Base-by-base conservation (phyloP, 2,113 vertebrate species). In the Planiliza haematocheilus region DNA sequence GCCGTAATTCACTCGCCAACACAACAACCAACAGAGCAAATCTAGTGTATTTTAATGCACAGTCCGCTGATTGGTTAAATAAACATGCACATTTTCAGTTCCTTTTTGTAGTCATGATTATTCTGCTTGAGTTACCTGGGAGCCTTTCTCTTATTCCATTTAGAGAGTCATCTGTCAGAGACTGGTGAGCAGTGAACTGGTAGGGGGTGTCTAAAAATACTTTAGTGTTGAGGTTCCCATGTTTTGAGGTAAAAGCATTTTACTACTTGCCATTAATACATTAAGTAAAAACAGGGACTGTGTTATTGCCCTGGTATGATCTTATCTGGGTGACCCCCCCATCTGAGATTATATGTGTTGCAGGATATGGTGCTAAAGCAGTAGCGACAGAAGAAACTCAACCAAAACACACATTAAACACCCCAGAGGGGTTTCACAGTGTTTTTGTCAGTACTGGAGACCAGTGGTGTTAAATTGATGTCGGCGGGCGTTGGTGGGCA, bases 81-180 rank as follows among this genome's bases (percentile, higher is more conserved):
- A 45, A 77, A 60, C 17, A 14, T 17, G 46, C 72, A 56, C 36
- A 4, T 50, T 65, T 60, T 76, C 60, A 61, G 59, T 69, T 86
- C 77, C 68, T 16, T 65, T 48, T 74, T 34, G n/a, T 58, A 39
- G 39, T 48, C 30, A 53, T 51, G 53, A 41, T 13, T 52, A 39
- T 41, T 64, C 55, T 58, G 1, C 52, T 83, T 70, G 41, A 30
- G 42, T 59, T 58, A 56, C 30, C 42, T 16, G 49, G 64, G 30
- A 70, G 21, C 18, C 57, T 52, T 62, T 12, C 48, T 18, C 62
- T 20, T 8, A 58, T 17, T 14, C 67, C 77, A 69, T 80, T 70
- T 63, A 36, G 7, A 74, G 80, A 66, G 45, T 7, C 34, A 41
- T 68, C 37, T 52, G 36, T 59, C 46, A 64, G 4, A 37, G 18